Base-by-base conservation (phyloP, 2,888 invertebrate species). In the Neoaliturus tenellus region DNA sequence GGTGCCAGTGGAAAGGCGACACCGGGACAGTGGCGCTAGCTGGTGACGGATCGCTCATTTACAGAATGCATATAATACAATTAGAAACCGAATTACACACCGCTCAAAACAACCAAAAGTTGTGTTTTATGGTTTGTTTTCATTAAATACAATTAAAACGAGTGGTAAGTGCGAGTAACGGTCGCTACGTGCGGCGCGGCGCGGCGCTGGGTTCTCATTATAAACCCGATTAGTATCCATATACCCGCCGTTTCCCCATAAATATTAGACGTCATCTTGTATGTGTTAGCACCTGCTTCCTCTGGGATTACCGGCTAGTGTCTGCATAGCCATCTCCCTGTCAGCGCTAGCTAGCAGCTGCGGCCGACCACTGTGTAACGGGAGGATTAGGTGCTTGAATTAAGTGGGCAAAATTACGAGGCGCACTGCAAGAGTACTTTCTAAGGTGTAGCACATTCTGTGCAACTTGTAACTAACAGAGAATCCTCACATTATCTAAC, bases 101-200 rank as follows among this genome's bases (percentile, higher is more conserved):
- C n/a, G n/a, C n/a, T n/a, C n/a, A n/a, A n/a, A n/a, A n/a, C n/a
- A n/a, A n/a, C n/a, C 39, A 39, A 39, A 39, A 6, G 39, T 39
- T 39, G 39, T 39, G 39, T n/a, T n/a, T n/a, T n/a, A n/a, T n/a
- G 17, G 69, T 39, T 39, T n/a, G 69, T 23, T 39, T 10, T 35
- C 39, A 39, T 23, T 39, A 39, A 69, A 35, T 39, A 69, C n/a
- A 69, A 69, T 69, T 69, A 39, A 39, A 69, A 69, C 35, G n/a
- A 39, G 69, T 69, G 69, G 69, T 69, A 69, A 69, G 23, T 10
- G 31, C 62, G 44, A 5, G 33, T 69, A 69, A 28, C 48, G 3
- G 25, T 12, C 5, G 12, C 10, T 28, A 62, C 62, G 62, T 62
- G 73, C 35, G 71, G n/a, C 4, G 41, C 10, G 12, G 41, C 20